Evolutionary conservation across 92 coral and sea anemone genomes (phyloP).

Genomic region (Meandrina meandrites): DNA sequence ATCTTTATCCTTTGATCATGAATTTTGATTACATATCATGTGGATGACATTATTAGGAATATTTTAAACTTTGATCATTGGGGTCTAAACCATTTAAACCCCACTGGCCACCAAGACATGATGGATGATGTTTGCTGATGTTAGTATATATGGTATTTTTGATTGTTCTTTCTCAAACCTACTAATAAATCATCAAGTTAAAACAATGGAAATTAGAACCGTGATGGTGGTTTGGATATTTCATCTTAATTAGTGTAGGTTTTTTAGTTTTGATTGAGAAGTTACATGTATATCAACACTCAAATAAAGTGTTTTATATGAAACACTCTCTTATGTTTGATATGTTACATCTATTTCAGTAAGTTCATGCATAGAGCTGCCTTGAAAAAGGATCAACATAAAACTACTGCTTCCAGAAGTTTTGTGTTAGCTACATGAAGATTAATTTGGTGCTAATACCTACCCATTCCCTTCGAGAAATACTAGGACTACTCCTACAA

Average conservation of each 20-base stretch:
- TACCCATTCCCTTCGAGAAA: no score
- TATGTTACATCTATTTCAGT: slow-evolving; percentile 3
- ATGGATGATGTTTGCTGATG: slow-evolving; percentile 9
- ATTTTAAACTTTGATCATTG: slow-evolving; percentile 18
- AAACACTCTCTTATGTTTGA: no score
- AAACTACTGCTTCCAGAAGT: slow-evolving; percentile 20
- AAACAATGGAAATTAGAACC: slow-evolving; percentile 13
- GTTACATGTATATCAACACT: no score
- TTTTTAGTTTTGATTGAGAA: no score
- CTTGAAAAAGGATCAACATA: slow-evolving; percentile 12
- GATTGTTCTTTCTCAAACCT: slow-evolving; percentile 1
- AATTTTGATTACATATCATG: slow-evolving; percentile 31
- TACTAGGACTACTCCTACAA: no score
- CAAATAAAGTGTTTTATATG: no score
- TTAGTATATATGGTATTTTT: not conserved
- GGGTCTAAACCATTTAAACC: slow-evolving; percentile 30
- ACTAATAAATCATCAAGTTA: slow-evolving; percentile 15
- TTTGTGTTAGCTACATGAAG: slow-evolving; percentile 31
- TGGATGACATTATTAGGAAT: slow-evolving; percentile 22
- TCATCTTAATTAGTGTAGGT: slow-evolving; percentile 8
- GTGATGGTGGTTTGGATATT: no score
- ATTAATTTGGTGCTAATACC: slow-evolving; percentile 34
- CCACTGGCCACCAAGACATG: slow-evolving; percentile 21
- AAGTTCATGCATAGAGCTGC: slow-evolving; percentile 11
- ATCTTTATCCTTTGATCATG: slow-evolving; percentile 35